Conservation (phyloP, 2,113 vertebrate species). For the Calonectris borealis region DNA sequence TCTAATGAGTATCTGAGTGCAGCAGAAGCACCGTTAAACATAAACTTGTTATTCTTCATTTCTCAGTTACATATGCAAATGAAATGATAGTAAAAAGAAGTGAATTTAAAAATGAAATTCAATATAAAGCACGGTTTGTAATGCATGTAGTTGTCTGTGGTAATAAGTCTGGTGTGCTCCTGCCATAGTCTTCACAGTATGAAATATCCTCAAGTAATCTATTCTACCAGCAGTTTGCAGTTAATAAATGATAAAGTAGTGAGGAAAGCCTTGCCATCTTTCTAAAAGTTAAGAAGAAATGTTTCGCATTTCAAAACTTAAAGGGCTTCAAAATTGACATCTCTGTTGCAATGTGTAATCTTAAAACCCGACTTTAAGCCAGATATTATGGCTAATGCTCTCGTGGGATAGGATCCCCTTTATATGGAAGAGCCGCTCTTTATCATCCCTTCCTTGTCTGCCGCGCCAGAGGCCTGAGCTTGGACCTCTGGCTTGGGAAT, state of each 20-base stretch:
- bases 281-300: background rate
- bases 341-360: background rate
- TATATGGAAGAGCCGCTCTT: background rate
- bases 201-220: background rate
- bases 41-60: background rate
- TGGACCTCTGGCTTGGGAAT: background rate
- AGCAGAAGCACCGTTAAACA: background rate
- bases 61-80: background rate
- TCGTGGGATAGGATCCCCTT: rapidly evolving
- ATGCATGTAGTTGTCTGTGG: background rate
- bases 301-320: background rate
- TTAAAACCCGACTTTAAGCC: background rate
- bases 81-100: background rate
- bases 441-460: background rate
- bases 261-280: background rate
- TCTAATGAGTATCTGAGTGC: background rate
- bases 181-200: background rate
- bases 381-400: background rate
- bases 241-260: background rate
- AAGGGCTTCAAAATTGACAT: background rate
- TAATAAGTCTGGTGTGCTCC: background rate
- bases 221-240: background rate
- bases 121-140: background rate
- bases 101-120: background rate
- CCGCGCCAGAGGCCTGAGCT: background rate